Evolutionary conservation across 1,140 invertebrate species (phyloP), one percentile per base, ranked within the genome.

Genomic region (Meteorus sp.): DNA sequence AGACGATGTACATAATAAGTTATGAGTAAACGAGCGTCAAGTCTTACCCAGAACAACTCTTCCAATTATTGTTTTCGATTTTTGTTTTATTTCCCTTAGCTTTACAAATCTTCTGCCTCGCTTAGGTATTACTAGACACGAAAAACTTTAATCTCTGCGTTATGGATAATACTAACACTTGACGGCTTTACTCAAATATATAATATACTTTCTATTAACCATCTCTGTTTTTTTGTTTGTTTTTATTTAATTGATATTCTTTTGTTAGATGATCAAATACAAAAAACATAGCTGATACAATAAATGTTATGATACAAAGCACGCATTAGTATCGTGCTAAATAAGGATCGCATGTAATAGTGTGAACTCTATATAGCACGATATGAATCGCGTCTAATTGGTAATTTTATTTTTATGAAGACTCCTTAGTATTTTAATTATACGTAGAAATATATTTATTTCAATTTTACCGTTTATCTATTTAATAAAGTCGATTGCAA

Each of bases 1-100:
- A 73, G 68, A 73, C 70, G 71, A 76, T 73, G 66, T 76, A 77
- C 73, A 78, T 75, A 74, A 76, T 76, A 77, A 79, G 65, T 77
- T 79, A 78, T 77, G 75, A 79, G 76, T 78, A 78, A 78, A 74
- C 60, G 71, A 77, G 73, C 69, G 73, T 76, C 72, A 73, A 67
- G 59, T 71, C 66, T 78, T 77, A 76, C 75, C 76, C 75, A 70
- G 62, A 71, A 70, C 63, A 60, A 59, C 58, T 58, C 51, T 66
- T 22, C 60, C 58, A 59, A 56, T 62, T 22, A 29, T 29, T 35
- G 33, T 52, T 47, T 15, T 31, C n/a, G n/a, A 11, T 11, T 50
- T 29, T 50, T 19, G 5, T 50, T 50, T 50, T 31, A 9, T 2
- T 33, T 29, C 15, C 37, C 51, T 50, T 54, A 57, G 29, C 51